Conservation (phyloP, 2,797 vertebrate genomes). For the Manis javanica region DNA sequence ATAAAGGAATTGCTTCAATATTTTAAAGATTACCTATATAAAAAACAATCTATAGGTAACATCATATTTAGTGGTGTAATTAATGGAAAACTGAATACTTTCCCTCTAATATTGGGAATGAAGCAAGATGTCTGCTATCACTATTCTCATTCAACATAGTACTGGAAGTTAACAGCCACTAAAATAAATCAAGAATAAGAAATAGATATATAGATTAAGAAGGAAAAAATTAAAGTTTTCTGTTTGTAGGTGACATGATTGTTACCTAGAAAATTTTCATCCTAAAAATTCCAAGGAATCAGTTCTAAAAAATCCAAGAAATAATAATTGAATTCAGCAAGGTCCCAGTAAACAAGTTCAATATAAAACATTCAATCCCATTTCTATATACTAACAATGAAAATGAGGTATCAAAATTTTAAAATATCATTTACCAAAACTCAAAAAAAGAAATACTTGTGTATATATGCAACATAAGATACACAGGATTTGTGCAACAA, state of each 20-base stretch:
- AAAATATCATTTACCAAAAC: background rate
- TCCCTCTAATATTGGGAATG: background rate
- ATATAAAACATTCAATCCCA: background rate
- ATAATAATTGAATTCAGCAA: background rate
- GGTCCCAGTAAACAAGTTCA: background rate
- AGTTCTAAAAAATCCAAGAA: background rate
- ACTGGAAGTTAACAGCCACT: background rate
- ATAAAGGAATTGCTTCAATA: background rate
- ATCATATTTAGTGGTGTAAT: background rate
- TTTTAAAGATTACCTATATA: background rate
- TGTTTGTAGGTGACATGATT: background rate
- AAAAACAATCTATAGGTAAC: background rate
- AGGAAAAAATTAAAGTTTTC: background rate
- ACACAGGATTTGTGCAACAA: background rate
- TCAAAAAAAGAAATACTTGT: background rate
- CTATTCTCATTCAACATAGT: background rate
- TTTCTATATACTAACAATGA: background rate
- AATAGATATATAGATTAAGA: background rate
- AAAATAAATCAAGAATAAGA: background rate
- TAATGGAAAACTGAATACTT: background rate
- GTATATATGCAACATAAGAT: background rate
- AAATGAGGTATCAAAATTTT: background rate
- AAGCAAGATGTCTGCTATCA: background rate
- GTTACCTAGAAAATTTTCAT: background rate
- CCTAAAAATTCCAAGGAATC: background rate